Conservation (phyloP, 2,888 invertebrate species). For the Ligdia adustata region DNA sequence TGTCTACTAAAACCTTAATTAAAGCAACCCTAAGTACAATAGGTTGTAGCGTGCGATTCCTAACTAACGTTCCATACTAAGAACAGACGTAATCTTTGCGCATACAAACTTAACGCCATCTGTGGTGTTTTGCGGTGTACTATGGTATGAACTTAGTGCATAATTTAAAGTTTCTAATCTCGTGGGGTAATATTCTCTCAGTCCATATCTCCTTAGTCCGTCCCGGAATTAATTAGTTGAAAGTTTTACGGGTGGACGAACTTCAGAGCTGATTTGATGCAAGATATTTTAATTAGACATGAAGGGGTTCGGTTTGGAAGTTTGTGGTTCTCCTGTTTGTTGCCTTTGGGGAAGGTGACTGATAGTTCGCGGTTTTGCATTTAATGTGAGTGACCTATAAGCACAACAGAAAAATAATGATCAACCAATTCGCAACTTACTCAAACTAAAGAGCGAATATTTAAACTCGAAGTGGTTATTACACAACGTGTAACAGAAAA, state of each 20-base stretch:
- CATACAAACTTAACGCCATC: slow-evolving; percentile 2
- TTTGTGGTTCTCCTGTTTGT: neutral
- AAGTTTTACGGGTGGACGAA: slow-evolving; percentile 17
- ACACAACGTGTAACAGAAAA: too few relatives aligned
- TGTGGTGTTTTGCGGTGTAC: slow-evolving; percentile 15
- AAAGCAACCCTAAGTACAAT: too few relatives aligned
- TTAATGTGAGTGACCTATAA: too few relatives aligned
- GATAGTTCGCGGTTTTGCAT: too few relatives aligned
- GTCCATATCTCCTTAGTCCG: slow-evolving; percentile 20
- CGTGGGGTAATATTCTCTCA: slow-evolving; percentile 16
- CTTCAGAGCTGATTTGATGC: slow-evolving; percentile 13
- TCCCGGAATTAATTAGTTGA: slow-evolving; percentile 20
- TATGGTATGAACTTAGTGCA: slow-evolving; percentile 22
- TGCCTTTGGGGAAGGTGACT: too few relatives aligned
- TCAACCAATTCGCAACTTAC: too few relatives aligned
- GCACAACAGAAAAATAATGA: too few relatives aligned
- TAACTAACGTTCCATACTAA: slow-evolving; percentile 29
- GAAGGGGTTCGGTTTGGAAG: slow-evolving; percentile 8
- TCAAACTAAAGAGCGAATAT: too few relatives aligned
- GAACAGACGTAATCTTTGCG: slow-evolving; percentile 11
- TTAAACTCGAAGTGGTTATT: too few relatives aligned
- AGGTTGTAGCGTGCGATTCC: too few relatives aligned
- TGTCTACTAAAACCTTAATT: too few relatives aligned
- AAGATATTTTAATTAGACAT: slow-evolving; percentile 15
- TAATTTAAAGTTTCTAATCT: slow-evolving; percentile 25